Conservation (phyloP, 2,888 invertebrate genomes). For the Caenorhabditis zanzibari region DNA sequence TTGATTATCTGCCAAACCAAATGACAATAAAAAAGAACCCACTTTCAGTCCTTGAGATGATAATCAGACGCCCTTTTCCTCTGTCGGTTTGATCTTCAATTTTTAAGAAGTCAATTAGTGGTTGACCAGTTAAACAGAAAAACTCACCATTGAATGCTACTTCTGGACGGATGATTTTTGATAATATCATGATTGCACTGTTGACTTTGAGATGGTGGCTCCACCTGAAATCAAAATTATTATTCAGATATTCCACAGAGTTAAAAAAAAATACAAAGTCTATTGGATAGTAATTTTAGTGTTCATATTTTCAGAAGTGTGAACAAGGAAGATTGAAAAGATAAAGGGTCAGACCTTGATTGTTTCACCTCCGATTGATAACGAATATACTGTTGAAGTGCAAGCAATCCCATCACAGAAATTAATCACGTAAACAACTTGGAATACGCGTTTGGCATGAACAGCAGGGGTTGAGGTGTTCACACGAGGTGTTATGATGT, state of each 20-base stretch:
- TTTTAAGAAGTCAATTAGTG: slow-evolving; percentile 11
- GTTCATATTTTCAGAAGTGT: too few relatives aligned
- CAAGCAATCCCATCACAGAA: slow-evolving; percentile 36
- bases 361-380: slow-evolving; percentile 43
- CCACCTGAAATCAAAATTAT: slow-evolving; percentile 34
- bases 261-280: neutral
- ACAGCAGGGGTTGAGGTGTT: slow-evolving; percentile 1
- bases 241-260: neutral
- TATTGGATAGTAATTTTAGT: too few relatives aligned
- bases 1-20: slow-evolving; percentile 2
- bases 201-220: slow-evolving; percentile 9
- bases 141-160: slow-evolving; percentile 49
- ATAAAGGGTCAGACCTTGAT: slow-evolving; percentile 34
- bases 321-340: too few relatives aligned
- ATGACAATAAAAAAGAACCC: slow-evolving; percentile 28
- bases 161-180: slow-evolving; percentile 59
- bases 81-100: slow-evolving; percentile 57
- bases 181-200: slow-evolving; percentile 43
- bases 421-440: neutral
- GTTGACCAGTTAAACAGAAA: neutral
- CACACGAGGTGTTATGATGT: neutral
- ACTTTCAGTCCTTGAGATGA: slow-evolving; percentile 47
- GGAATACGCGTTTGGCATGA: neutral
- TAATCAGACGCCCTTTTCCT: slow-evolving; percentile 41
- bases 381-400: slow-evolving; percentile 45